phyloP scores from a whole-genome alignment of 2,888 invertebrate species.

The Leptinotarsa rubiginosa region DNA sequence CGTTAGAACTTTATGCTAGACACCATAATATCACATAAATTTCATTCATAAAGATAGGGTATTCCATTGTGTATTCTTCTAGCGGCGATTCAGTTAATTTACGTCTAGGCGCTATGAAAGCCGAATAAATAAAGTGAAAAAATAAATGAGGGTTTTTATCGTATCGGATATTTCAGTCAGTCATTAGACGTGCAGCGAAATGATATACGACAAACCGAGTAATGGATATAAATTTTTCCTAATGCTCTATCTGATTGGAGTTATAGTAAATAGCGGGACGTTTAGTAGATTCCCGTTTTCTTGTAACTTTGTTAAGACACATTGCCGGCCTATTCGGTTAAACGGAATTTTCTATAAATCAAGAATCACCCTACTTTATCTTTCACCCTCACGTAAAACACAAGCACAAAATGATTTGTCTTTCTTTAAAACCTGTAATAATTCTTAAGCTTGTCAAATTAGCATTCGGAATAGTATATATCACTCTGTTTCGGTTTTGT shows the following conservation, averaged over 20 bases:
- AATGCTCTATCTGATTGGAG: slow-evolving; percentile 38
- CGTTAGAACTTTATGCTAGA: slow-evolving; percentile 20
- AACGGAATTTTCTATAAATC: slow-evolving; percentile 42
- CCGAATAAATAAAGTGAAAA: slow-evolving; percentile 25
- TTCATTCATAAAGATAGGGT: slow-evolving; percentile 16
- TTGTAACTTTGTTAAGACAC: slow-evolving; percentile 28
- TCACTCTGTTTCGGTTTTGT: slow-evolving; percentile 38
- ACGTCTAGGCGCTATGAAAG: slow-evolving; percentile 21
- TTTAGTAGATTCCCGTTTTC: slow-evolving; percentile 34
- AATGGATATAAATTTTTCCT: slow-evolving; percentile 38
- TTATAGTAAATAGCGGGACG: slow-evolving; percentile 34
- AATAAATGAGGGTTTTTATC: slow-evolving; percentile 33
- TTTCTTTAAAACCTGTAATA: slow-evolving; percentile 46
- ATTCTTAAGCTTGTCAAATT: slow-evolving; percentile 47
- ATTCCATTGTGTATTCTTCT: slow-evolving; percentile 19
- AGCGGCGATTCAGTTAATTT: slow-evolving; percentile 18
- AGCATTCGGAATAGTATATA: slow-evolving; percentile 41
- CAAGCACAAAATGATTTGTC: slow-evolving; percentile 48
- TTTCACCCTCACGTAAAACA: slow-evolving; percentile 37
- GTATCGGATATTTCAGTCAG: slow-evolving; percentile 38
- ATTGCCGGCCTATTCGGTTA: slow-evolving; percentile 17
- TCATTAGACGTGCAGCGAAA: slow-evolving; percentile 39
- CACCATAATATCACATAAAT: slow-evolving; percentile 20
- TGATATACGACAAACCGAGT: slow-evolving; percentile 34
- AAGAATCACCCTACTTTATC: slow-evolving; percentile 46